Conservation (phyloP, 2,888 invertebrate species). For the Drosophila buzzatii region DNA sequence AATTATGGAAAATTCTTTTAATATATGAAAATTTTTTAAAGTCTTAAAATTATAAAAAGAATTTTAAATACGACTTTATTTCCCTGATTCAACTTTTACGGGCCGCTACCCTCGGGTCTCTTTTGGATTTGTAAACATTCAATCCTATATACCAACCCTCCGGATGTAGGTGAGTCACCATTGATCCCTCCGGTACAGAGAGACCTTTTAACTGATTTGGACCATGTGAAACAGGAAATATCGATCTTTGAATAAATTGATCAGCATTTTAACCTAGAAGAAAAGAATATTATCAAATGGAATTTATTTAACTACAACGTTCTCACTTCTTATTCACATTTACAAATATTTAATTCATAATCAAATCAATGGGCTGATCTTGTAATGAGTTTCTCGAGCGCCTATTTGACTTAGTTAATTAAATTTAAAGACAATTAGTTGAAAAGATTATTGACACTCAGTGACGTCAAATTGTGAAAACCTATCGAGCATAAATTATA, state of each 20-base stretch:
- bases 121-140: no score
- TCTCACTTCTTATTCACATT: background rate
- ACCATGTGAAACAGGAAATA: background rate
- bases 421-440: background rate
- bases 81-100: no score
- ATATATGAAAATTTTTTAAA: no score
- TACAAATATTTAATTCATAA: background rate
- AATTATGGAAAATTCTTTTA: background rate
- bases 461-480: conserved; percentile 12
- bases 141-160: background rate
- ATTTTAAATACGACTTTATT: no score
- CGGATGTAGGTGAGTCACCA: background rate
- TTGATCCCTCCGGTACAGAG: background rate
- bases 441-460: background rate
- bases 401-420: background rate
- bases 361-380: background rate
- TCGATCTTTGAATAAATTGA: background rate
- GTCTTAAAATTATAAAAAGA: no score
- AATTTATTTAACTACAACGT: background rate
- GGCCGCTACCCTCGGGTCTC: no score
- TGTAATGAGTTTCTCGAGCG: background rate
- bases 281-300: background rate
- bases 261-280: background rate
- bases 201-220: background rate
- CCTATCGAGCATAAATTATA: conserved; percentile 5